Evolutionary conservation across 1,140 invertebrate genomes (phyloP).

Genomic region (Drosophila pachea): DNA sequence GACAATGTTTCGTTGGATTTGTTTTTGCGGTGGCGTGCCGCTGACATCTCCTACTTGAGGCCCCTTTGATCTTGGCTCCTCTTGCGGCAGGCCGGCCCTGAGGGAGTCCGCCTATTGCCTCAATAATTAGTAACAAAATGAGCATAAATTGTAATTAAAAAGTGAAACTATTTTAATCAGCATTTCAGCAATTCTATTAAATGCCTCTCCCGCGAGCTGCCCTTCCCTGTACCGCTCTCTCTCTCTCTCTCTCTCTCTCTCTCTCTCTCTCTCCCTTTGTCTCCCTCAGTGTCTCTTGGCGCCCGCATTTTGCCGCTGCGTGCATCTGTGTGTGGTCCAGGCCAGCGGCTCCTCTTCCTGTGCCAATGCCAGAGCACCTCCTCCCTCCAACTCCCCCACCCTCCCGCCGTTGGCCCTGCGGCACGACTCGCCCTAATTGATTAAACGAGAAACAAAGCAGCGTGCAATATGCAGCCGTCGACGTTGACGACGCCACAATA

Average conservation of each 20-base stretch:
- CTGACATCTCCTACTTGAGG: conserved; percentile 48
- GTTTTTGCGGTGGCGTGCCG: conserved; percentile 32
- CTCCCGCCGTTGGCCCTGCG: conserved; percentile 4
- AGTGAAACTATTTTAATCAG: conserved; percentile 76
- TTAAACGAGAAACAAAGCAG: conserved; percentile 68
- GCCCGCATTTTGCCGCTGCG: conserved; percentile 50
- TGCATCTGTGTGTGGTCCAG: conserved; percentile 58
- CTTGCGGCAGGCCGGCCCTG: conserved; percentile 5
- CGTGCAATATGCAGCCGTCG: conserved; percentile 26
- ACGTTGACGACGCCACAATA: conserved; percentile 64
- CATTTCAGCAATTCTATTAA: conserved; percentile 75
- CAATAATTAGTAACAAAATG: conserved; percentile 66
- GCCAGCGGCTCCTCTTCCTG: conserved; percentile 9
- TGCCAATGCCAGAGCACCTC: no score
- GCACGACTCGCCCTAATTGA: conserved; percentile 61
- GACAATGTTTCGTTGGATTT: conserved; percentile 61
- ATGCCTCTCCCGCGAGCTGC: not conserved
- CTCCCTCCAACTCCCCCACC: no score
- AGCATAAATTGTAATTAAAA: conserved; percentile 75
- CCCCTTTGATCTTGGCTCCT: conserved; percentile 65
- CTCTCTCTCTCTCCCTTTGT: not conserved
- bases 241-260: not conserved
- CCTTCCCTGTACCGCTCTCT: no score
- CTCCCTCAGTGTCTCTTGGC: conserved; percentile 7
- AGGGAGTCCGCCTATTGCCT: conserved; percentile 31